phyloP scores from a whole-genome alignment of 2,113 vertebrate species.

The Xiphophorus maculatus region DNA sequence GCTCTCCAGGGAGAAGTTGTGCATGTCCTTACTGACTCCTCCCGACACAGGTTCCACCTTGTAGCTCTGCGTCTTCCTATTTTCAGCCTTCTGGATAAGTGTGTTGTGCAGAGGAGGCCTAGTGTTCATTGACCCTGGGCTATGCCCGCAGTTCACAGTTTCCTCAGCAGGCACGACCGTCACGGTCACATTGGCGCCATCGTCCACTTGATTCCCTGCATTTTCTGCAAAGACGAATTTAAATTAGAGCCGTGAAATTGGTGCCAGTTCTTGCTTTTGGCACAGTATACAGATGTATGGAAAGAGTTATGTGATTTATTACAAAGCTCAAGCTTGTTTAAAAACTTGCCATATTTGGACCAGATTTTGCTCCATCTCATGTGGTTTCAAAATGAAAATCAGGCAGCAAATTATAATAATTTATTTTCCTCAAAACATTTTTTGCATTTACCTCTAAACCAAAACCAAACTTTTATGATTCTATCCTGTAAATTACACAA shows the following conservation, averaged over 20 bases:
- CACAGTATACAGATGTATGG: background rate
- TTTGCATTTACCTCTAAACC: background rate
- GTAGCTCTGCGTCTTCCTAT: conserved; percentile 89
- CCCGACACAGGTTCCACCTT: conserved; percentile 87
- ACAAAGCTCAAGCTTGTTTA: background rate
- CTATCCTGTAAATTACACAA: conserved; percentile 11
- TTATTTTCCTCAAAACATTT: background rate
- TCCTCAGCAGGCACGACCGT: conserved; percentile 17
- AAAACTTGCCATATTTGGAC: background rate
- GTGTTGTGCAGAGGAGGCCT: conserved; percentile 82
- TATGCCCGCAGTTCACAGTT: conserved; percentile 69
- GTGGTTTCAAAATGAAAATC: background rate
- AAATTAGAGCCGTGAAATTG: background rate
- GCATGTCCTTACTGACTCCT: conserved; percentile 83
- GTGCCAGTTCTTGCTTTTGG: background rate
- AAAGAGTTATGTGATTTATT: background rate
- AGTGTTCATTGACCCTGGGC: conserved; percentile 74
- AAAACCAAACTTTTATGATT: background rate
- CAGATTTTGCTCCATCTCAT: background rate
- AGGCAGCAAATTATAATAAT: background rate
- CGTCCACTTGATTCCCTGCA: conserved; percentile 82
- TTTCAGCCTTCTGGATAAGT: conserved; percentile 87
- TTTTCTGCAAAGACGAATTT: conserved; percentile 76
- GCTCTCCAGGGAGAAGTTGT: conserved; percentile 93
- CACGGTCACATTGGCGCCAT: conserved; percentile 66